phyloP scores from a whole-genome alignment of 53 echinoderm and acorn worm species.

The Apostichopus leukothele region DNA sequence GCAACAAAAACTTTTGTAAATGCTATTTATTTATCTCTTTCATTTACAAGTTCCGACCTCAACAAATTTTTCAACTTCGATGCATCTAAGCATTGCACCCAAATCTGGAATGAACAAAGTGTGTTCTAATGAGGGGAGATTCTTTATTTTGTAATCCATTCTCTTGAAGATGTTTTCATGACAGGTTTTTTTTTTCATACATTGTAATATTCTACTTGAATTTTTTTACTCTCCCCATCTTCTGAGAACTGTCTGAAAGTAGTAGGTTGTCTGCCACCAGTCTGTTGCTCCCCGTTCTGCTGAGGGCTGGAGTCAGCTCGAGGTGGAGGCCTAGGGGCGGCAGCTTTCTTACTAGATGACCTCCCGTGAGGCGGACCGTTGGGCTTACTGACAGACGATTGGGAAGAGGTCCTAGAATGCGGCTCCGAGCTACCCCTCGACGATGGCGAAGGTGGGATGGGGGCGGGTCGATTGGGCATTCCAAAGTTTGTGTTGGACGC shows the following conservation, averaged over 20 bases:
- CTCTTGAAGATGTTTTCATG: neutral
- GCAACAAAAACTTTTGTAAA: no score
- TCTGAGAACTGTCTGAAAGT: conserved; percentile 66
- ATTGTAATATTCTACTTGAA: conserved; percentile 42
- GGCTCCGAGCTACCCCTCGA: conserved; percentile 11
- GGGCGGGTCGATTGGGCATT: conserved; percentile 16
- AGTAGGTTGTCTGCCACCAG: conserved; percentile 56
- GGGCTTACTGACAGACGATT: neutral
- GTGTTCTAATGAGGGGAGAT: neutral
- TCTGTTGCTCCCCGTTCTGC: neutral
- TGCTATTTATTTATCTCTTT: no score
- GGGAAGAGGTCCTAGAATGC: conserved; percentile 18
- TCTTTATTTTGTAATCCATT: neutral
- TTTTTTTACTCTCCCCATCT: conserved; percentile 48
- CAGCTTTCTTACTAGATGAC: neutral
- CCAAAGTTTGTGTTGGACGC: neutral
- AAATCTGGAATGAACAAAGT: no score
- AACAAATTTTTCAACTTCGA: no score
- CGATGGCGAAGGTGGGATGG: conserved; percentile 24
- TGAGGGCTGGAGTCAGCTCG: neutral
- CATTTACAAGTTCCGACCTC: no score
- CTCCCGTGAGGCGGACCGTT: neutral
- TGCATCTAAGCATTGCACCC: no score
- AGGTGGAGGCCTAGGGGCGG: neutral
- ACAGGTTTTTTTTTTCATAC: conserved; percentile 1